A percentile compares a stretch with the other conserved stretches of the same genome.
Evolutionary conservation across 2,113 vertebrate genomes (phyloP).

Genomic region (Protomyctophum bolini): DNA sequence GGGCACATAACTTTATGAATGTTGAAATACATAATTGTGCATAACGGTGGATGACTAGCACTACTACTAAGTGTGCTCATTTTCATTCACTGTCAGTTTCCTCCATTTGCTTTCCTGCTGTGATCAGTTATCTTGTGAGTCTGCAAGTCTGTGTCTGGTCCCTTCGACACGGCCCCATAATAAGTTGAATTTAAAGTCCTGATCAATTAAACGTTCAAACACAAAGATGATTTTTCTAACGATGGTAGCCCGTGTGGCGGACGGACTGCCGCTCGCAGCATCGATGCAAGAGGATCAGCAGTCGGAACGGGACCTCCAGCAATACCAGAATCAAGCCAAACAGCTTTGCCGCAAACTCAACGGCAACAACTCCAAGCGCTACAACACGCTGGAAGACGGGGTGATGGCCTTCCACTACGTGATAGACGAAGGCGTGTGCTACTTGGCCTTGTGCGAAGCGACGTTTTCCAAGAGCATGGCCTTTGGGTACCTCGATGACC

Average conservation of each 20-base stretch:
- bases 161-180: too few relatives aligned
- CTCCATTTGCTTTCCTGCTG: too few relatives aligned
- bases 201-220: too few relatives aligned
- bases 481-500: conserved; percentile 92
- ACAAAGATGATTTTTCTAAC: conserved; percentile 87
- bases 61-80: too few relatives aligned
- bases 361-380: conserved; percentile 92
- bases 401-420: conserved; percentile 95
- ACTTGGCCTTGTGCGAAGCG: conserved; percentile 92
- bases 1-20: too few relatives aligned
- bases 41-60: too few relatives aligned
- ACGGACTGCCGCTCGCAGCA: conserved; percentile 91
- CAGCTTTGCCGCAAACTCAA: conserved; percentile 93
- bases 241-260: conserved; percentile 91
- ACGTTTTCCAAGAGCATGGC: conserved; percentile 91
- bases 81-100: too few relatives aligned
- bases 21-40: too few relatives aligned
- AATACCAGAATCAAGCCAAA: conserved; percentile 96
- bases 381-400: conserved; percentile 88
- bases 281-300: conserved; percentile 93
- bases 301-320: conserved; percentile 93
- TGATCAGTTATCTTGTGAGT: too few relatives aligned
- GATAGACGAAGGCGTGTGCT: conserved; percentile 93
- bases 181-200: too few relatives aligned
- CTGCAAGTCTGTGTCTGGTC: too few relatives aligned